Evolutionary conservation across 2,797 vertebrate genomes (phyloP), one percentile per base, ranked within the genome.

Genomic region (Carduelis carduelis): DNA sequence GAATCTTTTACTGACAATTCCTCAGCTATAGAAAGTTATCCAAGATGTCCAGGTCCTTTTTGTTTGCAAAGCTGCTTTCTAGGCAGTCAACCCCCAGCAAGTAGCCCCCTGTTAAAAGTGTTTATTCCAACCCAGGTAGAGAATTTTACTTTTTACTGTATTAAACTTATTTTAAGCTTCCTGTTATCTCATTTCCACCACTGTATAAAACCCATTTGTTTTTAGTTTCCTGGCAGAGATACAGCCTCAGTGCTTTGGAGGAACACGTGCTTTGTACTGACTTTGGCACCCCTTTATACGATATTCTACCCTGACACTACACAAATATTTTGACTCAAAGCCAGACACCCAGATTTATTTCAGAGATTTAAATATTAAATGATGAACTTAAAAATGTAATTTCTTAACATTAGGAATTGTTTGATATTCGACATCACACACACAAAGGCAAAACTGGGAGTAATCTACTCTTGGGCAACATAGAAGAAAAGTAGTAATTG

Each of bases 201-300:
- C 17, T 68, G 8, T 39, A 47, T 37, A 68, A 46, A 26, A 22
- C 23, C 18, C 5, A 28, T 34, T 28, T 77, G 56, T 27, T 43
- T 72, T 77, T 55, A 24, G 3, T 55, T 76, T 60, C 16, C 27
- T 52, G 19, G 14, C 56, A 74, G 14, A 88, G 37, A 46, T 47
- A 21, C 1, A 85, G 18, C 8, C 34, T 61, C 61, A 47, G 3
- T 23, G 4, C 24, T 88, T 68, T 41, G 15, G n/a, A 55, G 32
- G 39, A 77, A 55, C 13, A 37, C 0, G 0, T 21, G 6, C 6
- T 74, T 82, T 57, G 34, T 57, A 63, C 28, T 49, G 32, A 28
- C 19, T 46, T 27, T 72, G 44, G 26, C n/a, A 80, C 3, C 24
- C 50, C 34, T 76, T 80, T 50, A 23, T 22, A 41, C 68, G 12